These are phyloP conservation scores for Hyperoplus lanceolatus DNA, from an alignment of 2,797 vertebrate genomes.

Conservation along the genomic window DNA sequence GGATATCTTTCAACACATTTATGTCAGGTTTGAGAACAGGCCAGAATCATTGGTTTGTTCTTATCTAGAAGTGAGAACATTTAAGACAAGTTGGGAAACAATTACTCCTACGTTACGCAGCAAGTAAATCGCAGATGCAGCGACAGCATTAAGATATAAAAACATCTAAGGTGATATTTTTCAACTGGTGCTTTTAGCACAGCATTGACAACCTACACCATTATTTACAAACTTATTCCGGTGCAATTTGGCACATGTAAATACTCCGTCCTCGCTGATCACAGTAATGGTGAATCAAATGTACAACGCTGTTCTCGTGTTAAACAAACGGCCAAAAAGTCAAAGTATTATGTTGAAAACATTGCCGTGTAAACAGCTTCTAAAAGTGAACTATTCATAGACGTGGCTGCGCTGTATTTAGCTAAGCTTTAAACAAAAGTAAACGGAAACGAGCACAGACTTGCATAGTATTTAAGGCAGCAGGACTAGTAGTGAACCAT, in stretches of 20 bases:
- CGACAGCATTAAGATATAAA: no score
- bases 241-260: no score
- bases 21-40: neutral
- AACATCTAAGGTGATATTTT: neutral
- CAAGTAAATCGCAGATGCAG: neutral
- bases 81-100: slow-evolving; percentile 1
- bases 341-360: no score
- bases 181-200: neutral
- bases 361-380: neutral
- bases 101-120: neutral
- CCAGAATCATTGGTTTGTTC: neutral
- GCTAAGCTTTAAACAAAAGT: neutral
- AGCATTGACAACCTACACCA: slow-evolving; percentile 2
- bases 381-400: neutral
- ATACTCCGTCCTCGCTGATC: no score
- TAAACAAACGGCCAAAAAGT: no score
- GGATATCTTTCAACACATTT: neutral
- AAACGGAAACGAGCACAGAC: neutral
- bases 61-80: neutral
- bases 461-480: neutral
- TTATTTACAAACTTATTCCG: neutral
- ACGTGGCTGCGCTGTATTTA: neutral
- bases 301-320: no score
- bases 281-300: no score
- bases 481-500: neutral